Conservation (phyloP, 1,140 invertebrate genomes). For the Steinernema khuongi region DNA sequence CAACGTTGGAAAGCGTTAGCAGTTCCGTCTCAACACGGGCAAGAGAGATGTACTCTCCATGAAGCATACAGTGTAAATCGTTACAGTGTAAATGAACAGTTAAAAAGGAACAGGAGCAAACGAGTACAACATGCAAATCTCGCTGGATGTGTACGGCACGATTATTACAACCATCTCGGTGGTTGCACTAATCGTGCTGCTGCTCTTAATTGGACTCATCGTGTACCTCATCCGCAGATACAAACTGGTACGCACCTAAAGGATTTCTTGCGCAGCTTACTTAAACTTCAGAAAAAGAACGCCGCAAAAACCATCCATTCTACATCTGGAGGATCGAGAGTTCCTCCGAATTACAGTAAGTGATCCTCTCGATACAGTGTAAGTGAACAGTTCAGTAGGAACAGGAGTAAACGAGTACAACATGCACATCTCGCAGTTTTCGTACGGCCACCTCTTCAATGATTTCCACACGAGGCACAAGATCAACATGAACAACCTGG, state of each 20-base stretch:
- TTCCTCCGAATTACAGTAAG: neutral
- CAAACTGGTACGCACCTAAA: neutral
- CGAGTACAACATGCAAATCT: neutral
- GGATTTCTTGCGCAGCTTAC: neutral
- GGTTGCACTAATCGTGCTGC: neutral
- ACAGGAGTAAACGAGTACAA: neutral
- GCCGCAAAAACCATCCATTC: neutral
- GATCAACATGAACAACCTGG: conserved; percentile 1
- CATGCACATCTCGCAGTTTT: no score
- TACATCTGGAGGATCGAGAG: neutral
- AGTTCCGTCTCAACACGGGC: conserved; percentile 82
- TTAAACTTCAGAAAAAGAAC: neutral
- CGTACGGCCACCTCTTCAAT: neutral
- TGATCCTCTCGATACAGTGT: neutral
- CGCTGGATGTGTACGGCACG: no score
- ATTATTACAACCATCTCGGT: neutral
- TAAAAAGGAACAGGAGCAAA: neutral
- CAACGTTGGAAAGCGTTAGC: conserved; percentile 86
- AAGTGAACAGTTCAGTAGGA: neutral
- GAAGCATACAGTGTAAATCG: no score
- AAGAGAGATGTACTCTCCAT: conserved; percentile 78
- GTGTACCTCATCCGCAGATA: neutral
- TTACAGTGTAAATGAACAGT: neutral
- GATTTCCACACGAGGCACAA: neutral
- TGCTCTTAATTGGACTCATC: neutral